These are phyloP conservation scores for Chrysocyon brachyurus DNA, from an alignment of 2,797 vertebrate genomes.

Conservation along the genomic window DNA sequence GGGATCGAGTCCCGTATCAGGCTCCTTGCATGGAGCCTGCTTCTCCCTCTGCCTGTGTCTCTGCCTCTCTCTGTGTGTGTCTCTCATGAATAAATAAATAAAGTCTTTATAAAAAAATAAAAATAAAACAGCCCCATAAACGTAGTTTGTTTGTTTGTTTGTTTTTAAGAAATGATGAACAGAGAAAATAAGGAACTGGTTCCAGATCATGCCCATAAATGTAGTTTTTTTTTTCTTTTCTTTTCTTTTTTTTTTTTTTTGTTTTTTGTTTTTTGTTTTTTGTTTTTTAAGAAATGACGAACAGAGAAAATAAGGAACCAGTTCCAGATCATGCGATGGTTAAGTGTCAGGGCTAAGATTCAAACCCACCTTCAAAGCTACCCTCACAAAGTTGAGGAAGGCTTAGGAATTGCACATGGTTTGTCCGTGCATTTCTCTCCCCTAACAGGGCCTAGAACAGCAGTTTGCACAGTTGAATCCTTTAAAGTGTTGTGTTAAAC, in stretches of 20 bases:
- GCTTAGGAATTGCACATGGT: accelerated
- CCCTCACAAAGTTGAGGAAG: not conserved
- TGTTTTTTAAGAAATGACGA: not conserved
- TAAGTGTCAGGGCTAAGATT: not conserved
- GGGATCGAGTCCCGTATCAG: too few species aligned
- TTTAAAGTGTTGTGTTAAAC: not conserved
- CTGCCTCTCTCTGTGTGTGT: too few species aligned
- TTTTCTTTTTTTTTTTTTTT: too few species aligned
- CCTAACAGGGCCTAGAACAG: not conserved
- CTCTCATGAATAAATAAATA: too few species aligned
- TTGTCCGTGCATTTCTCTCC: not conserved
- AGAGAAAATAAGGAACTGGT: not conserved
- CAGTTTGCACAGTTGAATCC: not conserved
- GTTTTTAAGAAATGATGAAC: not conserved
- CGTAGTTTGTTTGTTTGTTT: too few species aligned
- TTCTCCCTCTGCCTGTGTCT: too few species aligned
- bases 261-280: too few species aligned
- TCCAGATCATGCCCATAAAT: not conserved
- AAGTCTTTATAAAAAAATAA: too few species aligned
- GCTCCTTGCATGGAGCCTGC: too few species aligned
- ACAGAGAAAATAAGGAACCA: slow-evolving; percentile 11
- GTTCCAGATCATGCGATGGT: not conserved
- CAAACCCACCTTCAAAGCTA: not conserved
- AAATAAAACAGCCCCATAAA: too few species aligned
- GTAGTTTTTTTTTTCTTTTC: too few species aligned